Base-by-base conservation (phyloP, 1,140 invertebrate species). In the Sesamia nonagrioides region DNA sequence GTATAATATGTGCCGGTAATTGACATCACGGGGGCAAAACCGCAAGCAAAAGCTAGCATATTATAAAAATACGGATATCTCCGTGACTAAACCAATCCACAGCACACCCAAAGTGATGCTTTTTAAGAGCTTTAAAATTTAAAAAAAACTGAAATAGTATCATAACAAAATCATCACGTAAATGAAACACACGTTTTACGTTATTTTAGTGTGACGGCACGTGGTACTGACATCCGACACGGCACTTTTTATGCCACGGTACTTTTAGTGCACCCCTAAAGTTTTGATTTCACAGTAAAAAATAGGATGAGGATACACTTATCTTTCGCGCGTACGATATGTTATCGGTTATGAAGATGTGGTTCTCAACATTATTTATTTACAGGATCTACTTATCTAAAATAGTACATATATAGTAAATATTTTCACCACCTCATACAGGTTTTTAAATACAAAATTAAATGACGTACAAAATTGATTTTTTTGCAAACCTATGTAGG, bases 91-190 rank as follows among this genome's bases (percentile, higher is more conserved):
- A 71, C 17, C 21, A 45, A 72, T 42, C 18, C 0, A 37, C 8
- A 40, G 3, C 0, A 35, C 21, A 11, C n/a, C n/a, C 33, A 60
- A 61, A 4, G 15, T n/a, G 18, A n/a, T 50, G 13, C 27, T 15
- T 8, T 13, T 8, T 60, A 74, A 42, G 60, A 37, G 11, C 11
- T 77, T 76, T 42, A 21, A 35, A 37, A 74, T 54, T 81, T 81
- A 71, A 54, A 72, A 54, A 78, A 63, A 73, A 77, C 66, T 71
- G 60, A 80, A 88, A 84, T 90, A 90, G 74, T 84, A 87, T 91
- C 92, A 93, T 94, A 94, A 94, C 91, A 92, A 91, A 90, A 93
- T 94, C 89, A 85, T 94, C 92, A 93, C 90, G 91, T 90, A 92
- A 88, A 92, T 91, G 87, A 89, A 94, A 89, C 80, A 87, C 88